Base-by-base conservation (phyloP, 1,140 invertebrate species). In the Ceratitis capitata region DNA sequence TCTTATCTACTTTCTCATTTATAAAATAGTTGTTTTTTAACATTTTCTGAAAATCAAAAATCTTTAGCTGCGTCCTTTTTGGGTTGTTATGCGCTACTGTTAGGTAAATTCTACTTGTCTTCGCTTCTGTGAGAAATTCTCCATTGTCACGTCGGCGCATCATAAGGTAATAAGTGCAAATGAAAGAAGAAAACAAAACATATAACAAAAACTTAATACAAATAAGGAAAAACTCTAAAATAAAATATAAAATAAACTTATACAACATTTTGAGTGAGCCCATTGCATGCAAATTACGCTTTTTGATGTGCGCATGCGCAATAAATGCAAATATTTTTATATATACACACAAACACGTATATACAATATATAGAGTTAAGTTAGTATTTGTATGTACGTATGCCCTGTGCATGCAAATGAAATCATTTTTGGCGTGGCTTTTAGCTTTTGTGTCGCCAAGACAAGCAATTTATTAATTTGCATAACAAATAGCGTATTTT, bases 261-360 rank as follows among this genome's bases (percentile, higher is more conserved):
- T 78, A 0, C 69, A 78, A 42, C 39, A 78, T 39, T 26, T 78
- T 78, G 32, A 35, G 61, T 35, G 45, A n/a, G 39, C n/a, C 69
- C n/a, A 78, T 78, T 78, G 69, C 69, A 78, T 78, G 69, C 69
- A 78, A 78, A 78, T 78, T 10, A 47, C 39, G 69, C 19, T 78
- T n/a, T 47, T n/a, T 47, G 69, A 47, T 78, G n/a, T n/a, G 69
- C 10, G n/a, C 69, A 45, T 45, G 39, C 69, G 35, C 35, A 78
- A 26, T 2, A 45, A 0, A 10, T 39, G 29, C 0, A 29, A 61
- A 4, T 61, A 19, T 26, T 26, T 61, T 16, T 6, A 3, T 16
- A 26, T 19, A 61, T 61, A 6, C 12, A 61, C 9, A 26, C 56
- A 19, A 5, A 61, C 56, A 61, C 5, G 19, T 61, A 4, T 29